phyloP scores from a whole-genome alignment of 2,888 invertebrate species.

The Linhomoeus sp. region DNA sequence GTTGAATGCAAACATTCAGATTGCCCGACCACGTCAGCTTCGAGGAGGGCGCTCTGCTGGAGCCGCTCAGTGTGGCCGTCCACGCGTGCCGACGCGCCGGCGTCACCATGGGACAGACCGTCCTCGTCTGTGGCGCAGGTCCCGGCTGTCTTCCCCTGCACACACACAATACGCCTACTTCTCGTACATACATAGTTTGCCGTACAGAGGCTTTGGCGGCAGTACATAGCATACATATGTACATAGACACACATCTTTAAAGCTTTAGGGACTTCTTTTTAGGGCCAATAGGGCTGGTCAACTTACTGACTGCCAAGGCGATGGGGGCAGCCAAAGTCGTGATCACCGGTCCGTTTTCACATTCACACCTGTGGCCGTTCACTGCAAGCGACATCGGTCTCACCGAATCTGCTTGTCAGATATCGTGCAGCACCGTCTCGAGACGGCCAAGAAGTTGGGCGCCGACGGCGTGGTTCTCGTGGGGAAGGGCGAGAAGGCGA shows the following conservation, averaged over 20 bases:
- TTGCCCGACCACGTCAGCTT: constrained; percentile 67
- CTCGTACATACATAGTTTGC: no score
- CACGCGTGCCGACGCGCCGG: constrained; percentile 72
- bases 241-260: no score
- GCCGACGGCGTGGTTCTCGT: constrained; percentile 47
- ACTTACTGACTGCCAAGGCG: constrained; percentile 54
- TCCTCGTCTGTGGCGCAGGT: constrained; percentile 30
- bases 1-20: constrained; percentile 33
- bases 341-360: constrained; percentile 53
- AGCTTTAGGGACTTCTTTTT: no score
- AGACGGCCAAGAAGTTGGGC: constrained; percentile 54
- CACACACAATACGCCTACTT: no score
- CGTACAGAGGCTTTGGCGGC: no score
- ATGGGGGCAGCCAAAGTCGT: constrained; percentile 61
- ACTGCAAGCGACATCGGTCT: no score
- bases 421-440: constrained; percentile 46
- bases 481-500: not conserved
- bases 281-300: constrained; percentile 71
- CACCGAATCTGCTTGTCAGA: constrained; percentile 41
- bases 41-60: constrained; percentile 80
- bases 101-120: constrained; percentile 37
- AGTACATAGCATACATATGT: no score
- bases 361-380: no score
- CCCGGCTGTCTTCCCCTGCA: no score
- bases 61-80: constrained; percentile 78